Conservation (phyloP, 1,140 invertebrate genomes). For the Trinorchestia longiramus region DNA sequence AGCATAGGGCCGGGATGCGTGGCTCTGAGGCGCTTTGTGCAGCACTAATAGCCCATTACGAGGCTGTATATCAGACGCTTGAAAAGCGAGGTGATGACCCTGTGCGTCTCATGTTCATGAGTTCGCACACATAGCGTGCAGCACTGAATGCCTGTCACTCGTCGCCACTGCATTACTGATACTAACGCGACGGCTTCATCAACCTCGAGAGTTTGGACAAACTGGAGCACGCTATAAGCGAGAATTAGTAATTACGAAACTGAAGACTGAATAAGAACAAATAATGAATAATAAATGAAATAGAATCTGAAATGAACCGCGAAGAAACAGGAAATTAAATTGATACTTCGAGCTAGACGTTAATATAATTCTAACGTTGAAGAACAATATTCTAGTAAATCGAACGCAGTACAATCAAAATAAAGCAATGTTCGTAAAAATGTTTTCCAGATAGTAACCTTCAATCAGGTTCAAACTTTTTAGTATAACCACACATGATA, state of each 20-base stretch:
- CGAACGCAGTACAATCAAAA: neutral
- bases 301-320: neutral
- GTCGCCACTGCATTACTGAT: neutral
- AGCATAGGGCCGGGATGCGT: neutral
- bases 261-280: neutral
- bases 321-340: neutral
- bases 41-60: constrained; percentile 18
- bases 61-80: neutral
- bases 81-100: neutral
- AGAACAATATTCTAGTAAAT: neutral
- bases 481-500: neutral
- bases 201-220: neutral
- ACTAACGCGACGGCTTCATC: neutral
- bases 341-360: neutral
- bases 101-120: neutral
- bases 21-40: neutral
- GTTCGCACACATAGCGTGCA: neutral
- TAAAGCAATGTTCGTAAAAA: neutral
- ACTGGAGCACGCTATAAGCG: neutral
- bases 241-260: neutral
- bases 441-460: neutral
- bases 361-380: neutral
- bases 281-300: neutral
- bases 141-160: neutral
- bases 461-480: neutral